A percentile compares a stretch with the other conserved stretches of the same genome.
Conservation (phyloP, 2,113 vertebrate genomes). For the Sinocyclocheilus anophthalmus region DNA sequence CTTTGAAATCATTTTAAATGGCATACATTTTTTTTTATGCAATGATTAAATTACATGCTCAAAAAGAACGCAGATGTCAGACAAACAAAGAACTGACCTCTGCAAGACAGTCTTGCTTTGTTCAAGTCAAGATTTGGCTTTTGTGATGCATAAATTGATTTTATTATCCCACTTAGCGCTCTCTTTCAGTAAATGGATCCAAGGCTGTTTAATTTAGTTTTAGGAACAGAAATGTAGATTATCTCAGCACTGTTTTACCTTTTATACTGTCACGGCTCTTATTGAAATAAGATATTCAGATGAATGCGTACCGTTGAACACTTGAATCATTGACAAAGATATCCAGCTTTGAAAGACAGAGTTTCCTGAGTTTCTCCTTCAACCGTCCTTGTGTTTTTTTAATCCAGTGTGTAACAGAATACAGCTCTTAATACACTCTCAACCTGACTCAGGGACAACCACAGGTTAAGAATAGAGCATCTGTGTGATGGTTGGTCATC, state of each 20-base stretch:
- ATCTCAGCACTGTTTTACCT: constrained; percentile 2
- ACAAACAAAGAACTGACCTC: neutral
- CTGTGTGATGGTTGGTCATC: neutral
- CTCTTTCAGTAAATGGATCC: neutral
- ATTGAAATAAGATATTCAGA: constrained; percentile 54
- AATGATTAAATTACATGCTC: neutral
- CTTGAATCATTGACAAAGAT: constrained; percentile 73
- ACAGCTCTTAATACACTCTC: constrained; percentile 73
- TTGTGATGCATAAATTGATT: constrained; percentile 6
- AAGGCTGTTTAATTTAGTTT: neutral
- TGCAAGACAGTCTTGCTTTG: neutral
- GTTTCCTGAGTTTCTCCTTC: constrained; percentile 69
- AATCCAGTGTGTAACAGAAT: constrained; percentile 75
- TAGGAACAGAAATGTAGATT: constrained; percentile 44
- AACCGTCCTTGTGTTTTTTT: constrained; percentile 69
- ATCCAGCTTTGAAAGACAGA: constrained; percentile 70
- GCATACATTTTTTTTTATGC: neutral
- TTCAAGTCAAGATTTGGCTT: neutral
- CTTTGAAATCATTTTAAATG: constrained; percentile 8
- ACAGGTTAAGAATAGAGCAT: constrained; percentile 54
- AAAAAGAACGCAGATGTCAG: neutral
- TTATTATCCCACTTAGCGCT: neutral
- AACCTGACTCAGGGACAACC: constrained; percentile 70
- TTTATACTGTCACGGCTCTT: constrained; percentile 52
- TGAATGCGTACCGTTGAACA: constrained; percentile 54